These are phyloP conservation scores for Trichonephila clavata DNA, from an alignment of 1,140 invertebrate species.

Conservation along the genomic window DNA sequence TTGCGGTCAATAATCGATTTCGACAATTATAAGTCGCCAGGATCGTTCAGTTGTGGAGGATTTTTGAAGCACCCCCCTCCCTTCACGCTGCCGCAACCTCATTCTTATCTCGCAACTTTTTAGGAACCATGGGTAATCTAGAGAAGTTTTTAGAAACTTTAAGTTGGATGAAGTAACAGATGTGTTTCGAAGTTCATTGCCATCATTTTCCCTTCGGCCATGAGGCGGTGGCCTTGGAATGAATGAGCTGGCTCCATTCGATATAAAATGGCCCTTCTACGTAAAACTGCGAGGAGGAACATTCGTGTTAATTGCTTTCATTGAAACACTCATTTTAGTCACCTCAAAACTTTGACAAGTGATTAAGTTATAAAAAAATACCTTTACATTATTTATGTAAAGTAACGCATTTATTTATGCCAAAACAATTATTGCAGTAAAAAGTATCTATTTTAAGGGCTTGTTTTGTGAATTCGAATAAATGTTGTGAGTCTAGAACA, in stretches of 20 bases:
- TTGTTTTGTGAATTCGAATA: too few species aligned
- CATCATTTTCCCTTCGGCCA: conserved; percentile 41
- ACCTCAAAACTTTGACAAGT: too few species aligned
- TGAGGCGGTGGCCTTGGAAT: not conserved
- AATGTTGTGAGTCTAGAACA: too few species aligned
- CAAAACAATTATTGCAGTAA: too few species aligned
- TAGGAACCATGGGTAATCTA: conserved; percentile 70
- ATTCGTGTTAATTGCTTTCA: not conserved
- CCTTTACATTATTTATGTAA: too few species aligned
- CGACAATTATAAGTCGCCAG: conserved; percentile 69
- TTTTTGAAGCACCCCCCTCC: conserved; percentile 11
- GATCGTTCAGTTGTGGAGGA: conserved; percentile 4
- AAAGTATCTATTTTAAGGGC: too few species aligned
- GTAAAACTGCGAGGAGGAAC: too few species aligned
- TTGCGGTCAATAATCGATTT: conserved; percentile 75
- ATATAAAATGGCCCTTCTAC: not conserved
- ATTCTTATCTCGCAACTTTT: conserved; percentile 71
- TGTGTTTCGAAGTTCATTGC: conserved; percentile 46
- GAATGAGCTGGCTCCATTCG: not conserved
- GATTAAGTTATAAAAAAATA: too few species aligned
- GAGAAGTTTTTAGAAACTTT: conserved; percentile 68
- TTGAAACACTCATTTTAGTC: too few species aligned
- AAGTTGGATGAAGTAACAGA: conserved; percentile 68
- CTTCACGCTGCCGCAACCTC: conserved; percentile 50
- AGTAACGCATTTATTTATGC: too few species aligned